These are phyloP conservation scores for Centropyge bicolor DNA, from an alignment of 2,797 vertebrate genomes.

Conservation along the genomic window DNA sequence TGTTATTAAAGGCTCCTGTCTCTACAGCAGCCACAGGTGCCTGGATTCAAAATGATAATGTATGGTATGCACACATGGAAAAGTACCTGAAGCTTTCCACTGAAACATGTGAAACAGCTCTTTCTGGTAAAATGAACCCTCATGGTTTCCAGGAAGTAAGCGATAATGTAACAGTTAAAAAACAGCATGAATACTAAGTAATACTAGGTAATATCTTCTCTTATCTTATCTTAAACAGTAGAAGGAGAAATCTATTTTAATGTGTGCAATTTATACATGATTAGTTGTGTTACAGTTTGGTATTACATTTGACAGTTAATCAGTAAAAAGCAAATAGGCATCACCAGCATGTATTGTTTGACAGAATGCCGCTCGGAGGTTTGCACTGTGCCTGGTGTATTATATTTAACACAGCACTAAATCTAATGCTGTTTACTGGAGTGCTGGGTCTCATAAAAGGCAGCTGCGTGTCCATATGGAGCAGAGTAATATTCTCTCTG, in stretches of 20 bases:
- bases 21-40: not conserved
- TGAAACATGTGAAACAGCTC: not conserved
- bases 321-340: not conserved
- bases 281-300: not conserved
- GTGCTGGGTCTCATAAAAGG: slow-evolving; percentile 43
- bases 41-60: not conserved
- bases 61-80: not conserved
- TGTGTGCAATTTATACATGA: not conserved
- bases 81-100: slow-evolving; percentile 15
- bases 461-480: slow-evolving; percentile 16
- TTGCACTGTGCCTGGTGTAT: slow-evolving; percentile 23
- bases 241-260: not conserved
- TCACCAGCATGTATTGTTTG: not conserved
- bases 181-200: not conserved
- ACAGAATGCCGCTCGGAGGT: slow-evolving; percentile 15
- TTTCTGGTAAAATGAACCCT: not conserved
- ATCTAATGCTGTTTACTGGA: slow-evolving; percentile 39
- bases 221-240: too few relatives aligned
- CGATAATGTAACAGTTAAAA: not conserved
- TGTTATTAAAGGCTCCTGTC: not conserved
- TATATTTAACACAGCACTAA: slow-evolving; percentile 26
- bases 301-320: not conserved
- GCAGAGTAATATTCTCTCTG: slow-evolving; percentile 12
- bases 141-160: slow-evolving; percentile 15
- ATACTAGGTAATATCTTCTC: too few relatives aligned